Conservation (phyloP, 2,797 vertebrate species). For the Clarias pachynema region DNA sequence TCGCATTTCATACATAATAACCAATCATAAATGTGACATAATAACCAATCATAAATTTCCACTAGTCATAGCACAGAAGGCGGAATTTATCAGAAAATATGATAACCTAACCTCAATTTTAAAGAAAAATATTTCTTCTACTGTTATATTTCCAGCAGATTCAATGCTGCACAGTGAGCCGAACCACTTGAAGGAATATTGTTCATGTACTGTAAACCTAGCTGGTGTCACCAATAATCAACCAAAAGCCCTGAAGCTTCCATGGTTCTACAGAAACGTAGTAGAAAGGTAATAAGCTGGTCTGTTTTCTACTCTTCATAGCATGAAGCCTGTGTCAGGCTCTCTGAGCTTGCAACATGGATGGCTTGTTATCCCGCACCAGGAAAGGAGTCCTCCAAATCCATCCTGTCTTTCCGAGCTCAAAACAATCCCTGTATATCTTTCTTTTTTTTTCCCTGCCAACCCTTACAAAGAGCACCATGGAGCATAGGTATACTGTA, state of each 20-base stretch:
- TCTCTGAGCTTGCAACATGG: neutral
- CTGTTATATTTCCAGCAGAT: too few relatives aligned
- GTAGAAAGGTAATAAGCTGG: neutral
- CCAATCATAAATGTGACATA: too few relatives aligned
- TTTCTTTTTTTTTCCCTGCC: neutral
- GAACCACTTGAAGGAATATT: too few relatives aligned
- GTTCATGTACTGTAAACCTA: too few relatives aligned
- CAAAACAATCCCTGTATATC: conserved; percentile 1
- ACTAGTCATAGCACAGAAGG: too few relatives aligned
- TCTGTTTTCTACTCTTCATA: neutral
- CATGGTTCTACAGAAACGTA: too few relatives aligned
- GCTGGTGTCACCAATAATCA: neutral
- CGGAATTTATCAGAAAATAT: too few relatives aligned
- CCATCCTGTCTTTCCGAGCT: neutral
- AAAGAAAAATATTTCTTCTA: too few relatives aligned
- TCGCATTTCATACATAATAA: too few relatives aligned
- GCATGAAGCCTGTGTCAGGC: neutral
- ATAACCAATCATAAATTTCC: too few relatives aligned
- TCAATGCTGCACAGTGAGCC: too few relatives aligned
- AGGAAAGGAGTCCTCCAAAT: conserved; percentile 14
- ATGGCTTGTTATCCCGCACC: conserved; percentile 30
- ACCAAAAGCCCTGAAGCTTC: neutral
- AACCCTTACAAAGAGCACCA: conserved; percentile 25
- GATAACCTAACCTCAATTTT: too few relatives aligned
- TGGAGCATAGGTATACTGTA: conserved; percentile 17